Evolutionary conservation across 2,797 vertebrate species (phyloP), one percentile per base, ranked within the genome.

Genomic region (Oreortyx pictus): DNA sequence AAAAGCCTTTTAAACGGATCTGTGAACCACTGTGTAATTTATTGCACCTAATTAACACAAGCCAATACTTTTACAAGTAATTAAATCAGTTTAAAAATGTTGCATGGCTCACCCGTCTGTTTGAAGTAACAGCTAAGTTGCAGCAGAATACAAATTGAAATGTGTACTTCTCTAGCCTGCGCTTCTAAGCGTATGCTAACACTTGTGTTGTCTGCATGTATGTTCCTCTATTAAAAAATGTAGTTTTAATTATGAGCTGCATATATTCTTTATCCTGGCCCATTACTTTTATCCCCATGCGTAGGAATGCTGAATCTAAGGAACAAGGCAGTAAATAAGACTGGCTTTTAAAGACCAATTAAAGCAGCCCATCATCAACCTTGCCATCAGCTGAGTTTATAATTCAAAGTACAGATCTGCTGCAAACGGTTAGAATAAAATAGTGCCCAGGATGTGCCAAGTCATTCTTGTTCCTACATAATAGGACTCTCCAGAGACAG

Each of bases 61-160:
- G 72, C 90, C 77, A 86, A 92, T 96, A 92, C 88, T 92, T 93
- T 92, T 92, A 95, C 84, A 96, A 91, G 73, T 91, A 94, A 96
- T 94, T 95, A 94, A 93, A 84, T 70, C 46, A 81, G 15, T 89
- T 94, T 82, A 20, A 91, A 94, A 93, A 76, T 82, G 70, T 90
- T 93, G 50, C 52, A 61, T 7, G 15, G 74, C 83, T 95, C 20
- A 7, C 90, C 82, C 71, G 92, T 96, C 83, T 95, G 93, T 94
- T 97, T 77, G 54, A 97, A 90, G 81, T 81, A 96, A 74, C 41
- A 49, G 70, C 86, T 95, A 68, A 92, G 92, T 95, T 68, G 84
- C 33, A 46, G 52, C 67, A 60, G 81, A 85, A 84, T 88, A 49
- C 68, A 92, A 91, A 93, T 95, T 75, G 61, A 96, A 95, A 88